Conservation (phyloP, 2,888 invertebrate species). For the Athrips mouffetella region DNA sequence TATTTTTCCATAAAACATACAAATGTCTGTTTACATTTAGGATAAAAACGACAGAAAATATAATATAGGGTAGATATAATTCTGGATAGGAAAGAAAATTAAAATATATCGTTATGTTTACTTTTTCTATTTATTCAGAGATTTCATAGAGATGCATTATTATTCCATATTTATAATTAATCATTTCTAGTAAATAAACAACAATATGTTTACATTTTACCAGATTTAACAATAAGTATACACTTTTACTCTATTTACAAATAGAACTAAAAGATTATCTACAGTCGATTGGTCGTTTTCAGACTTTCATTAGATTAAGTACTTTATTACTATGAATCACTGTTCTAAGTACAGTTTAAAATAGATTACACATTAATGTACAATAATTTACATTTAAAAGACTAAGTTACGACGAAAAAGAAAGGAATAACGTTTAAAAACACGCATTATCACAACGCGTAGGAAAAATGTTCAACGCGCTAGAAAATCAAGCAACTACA, state of each 20-base stretch:
- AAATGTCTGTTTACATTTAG: too few species aligned
- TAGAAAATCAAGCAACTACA: constrained; percentile 11
- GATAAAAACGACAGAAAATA: too few species aligned
- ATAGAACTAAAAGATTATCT: constrained; percentile 57
- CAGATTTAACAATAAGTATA: constrained; percentile 56
- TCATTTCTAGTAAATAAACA: constrained; percentile 62
- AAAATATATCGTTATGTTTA: constrained; percentile 26
- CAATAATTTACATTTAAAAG: constrained; percentile 42
- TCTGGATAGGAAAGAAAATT: too few species aligned
- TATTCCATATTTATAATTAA: constrained; percentile 42
- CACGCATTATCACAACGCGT: constrained; percentile 20
- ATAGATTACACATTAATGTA: constrained; percentile 37
- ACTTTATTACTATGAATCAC: constrained; percentile 45
- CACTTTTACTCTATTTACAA: constrained; percentile 62
- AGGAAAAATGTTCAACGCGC: constrained; percentile 43
- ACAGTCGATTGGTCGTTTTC: constrained; percentile 75
- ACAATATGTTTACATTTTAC: constrained; percentile 57
- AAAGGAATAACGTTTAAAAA: constrained; percentile 18
- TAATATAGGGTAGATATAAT: too few species aligned
- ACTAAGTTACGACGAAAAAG: constrained; percentile 23
- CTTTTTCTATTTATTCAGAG: constrained; percentile 67
- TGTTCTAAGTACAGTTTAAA: constrained; percentile 36
- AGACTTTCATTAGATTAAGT: constrained; percentile 60
- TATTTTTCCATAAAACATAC: too few species aligned
- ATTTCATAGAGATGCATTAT: constrained; percentile 51